Base-by-base conservation (phyloP, 2,797 vertebrate species). In the Emydoidea blandingii region DNA sequence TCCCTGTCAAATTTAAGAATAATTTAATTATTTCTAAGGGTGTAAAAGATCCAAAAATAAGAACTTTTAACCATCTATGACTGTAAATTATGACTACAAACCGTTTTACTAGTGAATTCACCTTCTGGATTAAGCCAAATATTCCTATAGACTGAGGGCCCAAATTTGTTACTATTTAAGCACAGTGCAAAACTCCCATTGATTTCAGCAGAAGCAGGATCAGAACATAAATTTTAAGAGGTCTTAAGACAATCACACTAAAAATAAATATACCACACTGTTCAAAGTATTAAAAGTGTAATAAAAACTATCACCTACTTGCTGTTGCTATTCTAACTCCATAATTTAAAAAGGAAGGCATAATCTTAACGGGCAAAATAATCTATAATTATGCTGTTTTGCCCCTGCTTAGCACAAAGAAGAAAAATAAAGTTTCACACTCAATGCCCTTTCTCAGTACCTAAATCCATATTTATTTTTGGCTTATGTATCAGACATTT, bases 71-170 rank as follows among this genome's bases (percentile, higher is more conserved):
- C 59, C 88, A 72, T 34, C 59, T 34, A 34, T 62, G 59, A 62
- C 59, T 62, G 31, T 34, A 91, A 81, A 18, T 68, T 59, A 72
- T 0, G 6, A 86, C 78, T 92, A 62, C 81, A 79, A 90, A 89
- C 81, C 11, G 8, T 84, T 92, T 16, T 83, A 62, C 11, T 82
- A 65, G 74, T 8, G 5, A 62, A 65, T 81, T 81, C 52, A 86
- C 49, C 31, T 90, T 62, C 89, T 88, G 52, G 37, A 94, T 53
- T 72, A 91, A 10, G 34, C 89, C 41, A 92, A 96, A 87, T 72
- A 94, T 1, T 78, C 88, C 86, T 5, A 57, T 87, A 85, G 14
- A 85, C 8, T 50, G 88, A 34, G n/a, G 91, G 88, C 81, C 29
- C 29, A 76, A 86, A 91, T 79, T 14, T 50, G 3, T 56, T 83